Conservation (phyloP, 2,888 invertebrate genomes). For the Linyphia triangularis region DNA sequence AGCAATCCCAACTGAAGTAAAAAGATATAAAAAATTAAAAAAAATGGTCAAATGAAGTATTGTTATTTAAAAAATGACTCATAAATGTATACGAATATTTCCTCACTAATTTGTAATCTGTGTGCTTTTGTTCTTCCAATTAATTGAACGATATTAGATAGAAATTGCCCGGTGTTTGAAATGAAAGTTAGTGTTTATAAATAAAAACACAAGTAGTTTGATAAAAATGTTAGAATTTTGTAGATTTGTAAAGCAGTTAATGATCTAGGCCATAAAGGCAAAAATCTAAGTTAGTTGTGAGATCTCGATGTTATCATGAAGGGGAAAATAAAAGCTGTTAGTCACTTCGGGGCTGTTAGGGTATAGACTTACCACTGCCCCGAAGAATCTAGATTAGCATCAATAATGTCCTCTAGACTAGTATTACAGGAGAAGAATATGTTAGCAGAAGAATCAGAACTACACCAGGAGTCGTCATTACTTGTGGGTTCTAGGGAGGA, state of each 20-base stretch:
- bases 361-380: conserved; percentile 65
- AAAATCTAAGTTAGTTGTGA: neutral
- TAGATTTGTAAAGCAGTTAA: neutral
- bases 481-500: conserved; percentile 74
- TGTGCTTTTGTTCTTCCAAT: too few species aligned
- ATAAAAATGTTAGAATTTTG: neutral
- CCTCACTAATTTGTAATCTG: too few species aligned
- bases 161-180: too few species aligned
- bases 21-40: too few species aligned
- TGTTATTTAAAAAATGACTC: too few species aligned
- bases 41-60: too few species aligned
- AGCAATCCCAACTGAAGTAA: too few species aligned
- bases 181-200: too few species aligned
- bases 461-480: conserved; percentile 73
- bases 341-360: conserved; percentile 29
- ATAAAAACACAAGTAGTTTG: too few species aligned
- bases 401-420: conserved; percentile 68
- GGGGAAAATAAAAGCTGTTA: neutral
- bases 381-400: conserved; percentile 20
- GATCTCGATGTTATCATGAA: neutral
- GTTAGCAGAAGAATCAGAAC: conserved; percentile 74
- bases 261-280: neutral
- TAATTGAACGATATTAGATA: too few species aligned
- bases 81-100: too few species aligned
- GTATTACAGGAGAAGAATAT: conserved; percentile 73